Conservation (phyloP, 64 coral and sea anemone genomes). For the Astreopora myriophthalma region DNA sequence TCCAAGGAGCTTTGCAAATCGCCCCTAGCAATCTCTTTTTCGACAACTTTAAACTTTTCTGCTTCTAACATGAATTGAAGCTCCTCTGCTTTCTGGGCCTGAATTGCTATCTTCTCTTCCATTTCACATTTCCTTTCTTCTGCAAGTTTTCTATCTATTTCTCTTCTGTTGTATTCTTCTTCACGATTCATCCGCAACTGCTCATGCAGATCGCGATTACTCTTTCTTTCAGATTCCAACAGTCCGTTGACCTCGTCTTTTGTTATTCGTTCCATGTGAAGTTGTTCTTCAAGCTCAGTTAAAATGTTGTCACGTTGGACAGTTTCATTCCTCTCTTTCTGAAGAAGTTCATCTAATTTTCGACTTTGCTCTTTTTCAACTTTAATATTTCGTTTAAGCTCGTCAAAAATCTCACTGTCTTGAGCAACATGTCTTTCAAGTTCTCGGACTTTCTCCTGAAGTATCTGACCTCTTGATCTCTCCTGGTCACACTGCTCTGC, state of each 20-base stretch:
- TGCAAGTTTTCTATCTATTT: constrained; percentile 18
- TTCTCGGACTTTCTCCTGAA: constrained; percentile 47
- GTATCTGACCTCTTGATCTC: background rate
- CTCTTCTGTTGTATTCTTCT: constrained; percentile 25
- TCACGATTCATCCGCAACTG: background rate
- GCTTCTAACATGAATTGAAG: constrained; percentile 33
- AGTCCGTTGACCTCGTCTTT: constrained; percentile 18
- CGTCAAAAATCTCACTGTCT: constrained; percentile 58
- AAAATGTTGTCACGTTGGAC: constrained; percentile 50
- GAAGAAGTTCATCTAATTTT: constrained; percentile 46
- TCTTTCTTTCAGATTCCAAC: constrained; percentile 16
- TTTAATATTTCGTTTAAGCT: constrained; percentile 40
- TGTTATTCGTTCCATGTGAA: constrained; percentile 9
- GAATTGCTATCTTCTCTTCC: constrained; percentile 25
- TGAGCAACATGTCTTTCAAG: constrained; percentile 57
- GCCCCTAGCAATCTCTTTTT: background rate
- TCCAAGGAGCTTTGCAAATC: constrained; percentile 4
- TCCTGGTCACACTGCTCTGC: constrained; percentile 57
- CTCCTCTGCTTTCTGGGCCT: constrained; percentile 13
- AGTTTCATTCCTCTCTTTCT: constrained; percentile 43
- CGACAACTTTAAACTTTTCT: constrained; percentile 7
- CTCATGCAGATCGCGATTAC: constrained; percentile 19
- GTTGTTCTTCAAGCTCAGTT: constrained; percentile 34
- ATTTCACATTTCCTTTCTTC: constrained; percentile 35
- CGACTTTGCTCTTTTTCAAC: constrained; percentile 52